Evolutionary conservation across 2,113 vertebrate species (phyloP).

Genomic region (Oreocharis arfaki): DNA sequence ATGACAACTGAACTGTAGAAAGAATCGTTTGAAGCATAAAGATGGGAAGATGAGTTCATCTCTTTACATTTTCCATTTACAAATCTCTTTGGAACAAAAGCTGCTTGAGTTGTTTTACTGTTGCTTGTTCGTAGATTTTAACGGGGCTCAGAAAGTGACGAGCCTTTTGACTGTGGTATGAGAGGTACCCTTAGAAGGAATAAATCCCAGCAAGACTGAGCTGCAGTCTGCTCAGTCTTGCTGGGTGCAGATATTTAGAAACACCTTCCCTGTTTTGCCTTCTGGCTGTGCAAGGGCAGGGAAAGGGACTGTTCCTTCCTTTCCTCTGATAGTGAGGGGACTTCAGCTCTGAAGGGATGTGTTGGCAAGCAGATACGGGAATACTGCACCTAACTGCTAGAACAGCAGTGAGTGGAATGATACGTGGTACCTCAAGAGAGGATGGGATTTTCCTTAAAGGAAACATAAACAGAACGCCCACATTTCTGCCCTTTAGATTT

Average conservation of each 20-base stretch:
- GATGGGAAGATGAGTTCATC: background rate
- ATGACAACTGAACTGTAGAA: background rate
- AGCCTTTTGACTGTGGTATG: accelerated
- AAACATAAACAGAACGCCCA: accelerated
- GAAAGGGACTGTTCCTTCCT: background rate
- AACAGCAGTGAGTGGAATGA: background rate
- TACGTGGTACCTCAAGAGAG: background rate
- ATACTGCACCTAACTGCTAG: too few relatives aligned
- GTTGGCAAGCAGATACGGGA: background rate
- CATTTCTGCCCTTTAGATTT: background rate
- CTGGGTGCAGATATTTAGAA: background rate
- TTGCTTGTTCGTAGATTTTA: background rate
- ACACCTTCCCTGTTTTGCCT: background rate
- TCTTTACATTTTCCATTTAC: background rate
- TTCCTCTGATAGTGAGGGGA: background rate
- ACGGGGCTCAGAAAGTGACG: background rate
- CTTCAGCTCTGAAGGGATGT: background rate
- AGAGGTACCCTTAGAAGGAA: background rate
- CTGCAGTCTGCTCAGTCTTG: background rate
- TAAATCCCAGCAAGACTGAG: too few relatives aligned
- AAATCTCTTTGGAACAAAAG: background rate
- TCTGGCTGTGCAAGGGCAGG: background rate
- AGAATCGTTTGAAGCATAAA: background rate
- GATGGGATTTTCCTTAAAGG: background rate
- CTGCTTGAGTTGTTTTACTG: background rate